These are phyloP conservation scores for Byasa hedistus DNA, from an alignment of 2,888 invertebrate genomes.

Conservation along the genomic window DNA sequence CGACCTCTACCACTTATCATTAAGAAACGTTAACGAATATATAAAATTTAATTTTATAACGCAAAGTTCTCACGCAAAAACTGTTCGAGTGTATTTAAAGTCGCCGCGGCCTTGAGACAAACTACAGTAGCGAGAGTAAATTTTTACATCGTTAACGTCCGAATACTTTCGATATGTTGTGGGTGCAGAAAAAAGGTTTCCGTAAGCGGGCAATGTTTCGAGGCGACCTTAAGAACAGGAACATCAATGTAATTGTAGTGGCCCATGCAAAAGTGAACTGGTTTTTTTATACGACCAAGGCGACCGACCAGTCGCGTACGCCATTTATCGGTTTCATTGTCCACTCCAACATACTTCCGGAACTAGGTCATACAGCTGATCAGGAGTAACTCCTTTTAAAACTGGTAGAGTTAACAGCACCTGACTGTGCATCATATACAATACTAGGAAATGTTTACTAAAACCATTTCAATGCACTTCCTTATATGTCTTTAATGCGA, in stretches of 20 bases:
- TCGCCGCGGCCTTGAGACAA: slow-evolving; percentile 46
- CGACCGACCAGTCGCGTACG: slow-evolving; percentile 44
- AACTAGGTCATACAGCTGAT: slow-evolving; percentile 32
- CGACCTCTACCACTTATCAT: slow-evolving; percentile 66
- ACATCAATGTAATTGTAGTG: slow-evolving; percentile 48
- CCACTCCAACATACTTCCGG: slow-evolving; percentile 48
- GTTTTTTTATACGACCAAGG: slow-evolving; percentile 55
- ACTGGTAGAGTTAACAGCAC: neutral
- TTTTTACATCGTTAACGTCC: slow-evolving; percentile 29
- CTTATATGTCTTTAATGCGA: neutral
- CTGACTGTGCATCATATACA: slow-evolving; percentile 4
- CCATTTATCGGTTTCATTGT: slow-evolving; percentile 34
- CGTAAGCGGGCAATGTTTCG: slow-evolving; percentile 34
- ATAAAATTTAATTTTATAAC: slow-evolving; percentile 61
- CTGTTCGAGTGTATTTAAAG: slow-evolving; percentile 45
- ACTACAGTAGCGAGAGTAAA: slow-evolving; percentile 36
- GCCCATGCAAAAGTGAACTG: slow-evolving; percentile 47
- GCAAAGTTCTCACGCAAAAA: slow-evolving; percentile 64
- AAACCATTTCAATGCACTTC: neutral
- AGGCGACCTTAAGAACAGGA: slow-evolving; percentile 50
- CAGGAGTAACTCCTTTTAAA: slow-evolving; percentile 29
- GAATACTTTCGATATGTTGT: slow-evolving; percentile 27
- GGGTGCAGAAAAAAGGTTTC: slow-evolving; percentile 36
- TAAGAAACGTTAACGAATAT: slow-evolving; percentile 58
- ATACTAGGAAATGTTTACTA: slow-evolving; percentile 1